These are phyloP conservation scores for Melanogrammus aeglefinus DNA, from an alignment of 2,797 vertebrate species.

Conservation along the genomic window DNA sequence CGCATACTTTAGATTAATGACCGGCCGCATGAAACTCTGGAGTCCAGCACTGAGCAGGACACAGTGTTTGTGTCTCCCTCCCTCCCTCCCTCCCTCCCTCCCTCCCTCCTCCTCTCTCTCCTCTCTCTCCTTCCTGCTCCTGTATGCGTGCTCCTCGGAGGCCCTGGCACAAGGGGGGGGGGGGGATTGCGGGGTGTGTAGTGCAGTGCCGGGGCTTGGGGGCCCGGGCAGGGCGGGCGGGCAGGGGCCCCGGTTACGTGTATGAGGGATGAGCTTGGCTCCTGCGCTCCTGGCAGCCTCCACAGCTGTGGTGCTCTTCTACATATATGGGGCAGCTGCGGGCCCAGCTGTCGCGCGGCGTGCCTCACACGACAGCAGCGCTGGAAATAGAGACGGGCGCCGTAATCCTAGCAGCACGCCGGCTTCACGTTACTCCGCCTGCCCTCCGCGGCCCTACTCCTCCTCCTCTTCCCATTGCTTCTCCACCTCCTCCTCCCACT, in stretches of 20 bases:
- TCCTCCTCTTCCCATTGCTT: slow-evolving; percentile 13
- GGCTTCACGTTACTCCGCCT: slow-evolving; percentile 80
- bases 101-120: neutral
- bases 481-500: no score
- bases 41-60: slow-evolving; percentile 1
- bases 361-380: slow-evolving; percentile 86
- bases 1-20: slow-evolving; percentile 39
- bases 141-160: slow-evolving; percentile 50
- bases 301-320: slow-evolving; percentile 89
- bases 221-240: slow-evolving; percentile 53
- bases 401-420: slow-evolving; percentile 88
- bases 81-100: slow-evolving; percentile 20
- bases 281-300: slow-evolving; percentile 81
- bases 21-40: slow-evolving; percentile 32
- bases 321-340: slow-evolving; percentile 91
- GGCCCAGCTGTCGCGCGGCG: slow-evolving; percentile 89
- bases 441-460: slow-evolving; percentile 42
- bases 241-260: slow-evolving; percentile 66
- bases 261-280: slow-evolving; percentile 80
- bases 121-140: slow-evolving; percentile 28
- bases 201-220: slow-evolving; percentile 1
- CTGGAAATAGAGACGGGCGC: slow-evolving; percentile 89
- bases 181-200: slow-evolving; percentile 28
- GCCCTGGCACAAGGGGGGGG: slow-evolving; percentile 64
- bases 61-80: slow-evolving; percentile 27